Base-by-base conservation (phyloP, 2,113 vertebrate genomes). In the Andinoacara biseriatus region DNA sequence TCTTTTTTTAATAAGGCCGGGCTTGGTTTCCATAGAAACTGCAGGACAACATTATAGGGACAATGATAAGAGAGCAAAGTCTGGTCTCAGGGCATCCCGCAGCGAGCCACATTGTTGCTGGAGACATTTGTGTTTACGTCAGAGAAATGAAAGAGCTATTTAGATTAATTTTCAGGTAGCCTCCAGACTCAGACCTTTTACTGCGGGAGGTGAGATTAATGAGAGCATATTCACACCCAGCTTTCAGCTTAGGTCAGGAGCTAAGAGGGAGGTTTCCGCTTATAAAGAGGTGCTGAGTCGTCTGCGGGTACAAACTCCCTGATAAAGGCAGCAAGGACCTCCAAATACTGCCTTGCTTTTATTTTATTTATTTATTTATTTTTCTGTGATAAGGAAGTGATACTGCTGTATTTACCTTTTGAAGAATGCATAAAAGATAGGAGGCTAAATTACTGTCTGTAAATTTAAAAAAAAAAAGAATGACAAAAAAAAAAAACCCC, bases 1-100 rank as follows among this genome's bases (percentile, higher is more conserved):
- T 86, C 78, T 82, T 83, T 84, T 91, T 85, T 91, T 91, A 92
- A 95, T 91, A 89, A 91, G 92, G 92, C 94, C 76, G 89, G 67
- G 84, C 86, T 82, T 82, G 80, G 93, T 96, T 90, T 91, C 90
- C 88, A 90, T 89, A 89, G 90, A 86, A 95, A 95, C 91, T 93
- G 86, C 81, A 76, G 78, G 87, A 88, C 85, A 87, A 91, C 87
- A 83, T 92, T 87, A 88, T 62, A 62, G 87, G 86, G 87, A 87
- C 87, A 82, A 91, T 93, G 92, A 85, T 92, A 81, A 91, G 91
- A 91, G 87, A 86, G 81, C 91, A 91, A 93, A 89, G 78, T 84
- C 78, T 86, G 84, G 84, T 92, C 84, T 83, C 84, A 56, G 89
- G 90, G 91, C 87, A 85, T 91, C 93, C 87, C 49, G 10, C 75